Percentiles rank a stretch among this genome's conserved stretches.
phyloP scores from a whole-genome alignment of 2,888 invertebrate genomes.

The Trichacis sp. region DNA sequence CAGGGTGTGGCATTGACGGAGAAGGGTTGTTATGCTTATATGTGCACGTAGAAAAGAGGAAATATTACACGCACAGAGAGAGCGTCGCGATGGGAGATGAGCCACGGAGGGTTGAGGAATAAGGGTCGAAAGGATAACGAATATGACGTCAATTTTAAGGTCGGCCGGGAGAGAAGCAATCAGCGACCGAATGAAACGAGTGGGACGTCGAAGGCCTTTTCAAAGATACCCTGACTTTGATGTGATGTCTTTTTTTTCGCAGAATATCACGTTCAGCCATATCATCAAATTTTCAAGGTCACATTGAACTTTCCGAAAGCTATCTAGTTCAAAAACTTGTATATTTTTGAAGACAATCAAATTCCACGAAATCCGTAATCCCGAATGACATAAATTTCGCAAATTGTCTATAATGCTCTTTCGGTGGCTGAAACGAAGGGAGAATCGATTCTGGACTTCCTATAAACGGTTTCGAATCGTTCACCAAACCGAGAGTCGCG shows the following conservation, averaged over 20 bases:
- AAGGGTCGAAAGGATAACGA: constrained; percentile 68
- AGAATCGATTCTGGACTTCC: constrained; percentile 25
- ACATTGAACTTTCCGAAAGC: too few relatives aligned
- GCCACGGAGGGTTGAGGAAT: constrained; percentile 52
- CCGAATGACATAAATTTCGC: too few relatives aligned
- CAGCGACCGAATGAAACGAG: constrained; percentile 56
- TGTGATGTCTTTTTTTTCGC: constrained; percentile 41
- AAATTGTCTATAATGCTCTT: not conserved
- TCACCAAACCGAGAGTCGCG: constrained; percentile 14
- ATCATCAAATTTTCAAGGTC: too few relatives aligned
- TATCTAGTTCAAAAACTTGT: too few relatives aligned
- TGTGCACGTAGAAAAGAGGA: constrained; percentile 53
- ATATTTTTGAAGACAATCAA: too few relatives aligned
- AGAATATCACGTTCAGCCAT: too few relatives aligned
- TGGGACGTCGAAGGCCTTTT: constrained; percentile 18
- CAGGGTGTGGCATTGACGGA: constrained; percentile 58
- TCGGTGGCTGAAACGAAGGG: constrained; percentile 3
- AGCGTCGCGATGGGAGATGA: constrained; percentile 10
- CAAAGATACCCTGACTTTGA: constrained; percentile 53
- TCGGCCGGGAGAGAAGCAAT: constrained; percentile 63
- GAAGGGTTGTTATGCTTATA: constrained; percentile 62
- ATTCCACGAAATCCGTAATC: too few relatives aligned
- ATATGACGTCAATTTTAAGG: constrained; percentile 68
- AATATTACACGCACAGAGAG: constrained; percentile 27
- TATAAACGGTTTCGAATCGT: constrained; percentile 41